These are phyloP conservation scores for Hemistola chrysoprasaria DNA, from an alignment of 2,888 invertebrate species.

Conservation along the genomic window DNA sequence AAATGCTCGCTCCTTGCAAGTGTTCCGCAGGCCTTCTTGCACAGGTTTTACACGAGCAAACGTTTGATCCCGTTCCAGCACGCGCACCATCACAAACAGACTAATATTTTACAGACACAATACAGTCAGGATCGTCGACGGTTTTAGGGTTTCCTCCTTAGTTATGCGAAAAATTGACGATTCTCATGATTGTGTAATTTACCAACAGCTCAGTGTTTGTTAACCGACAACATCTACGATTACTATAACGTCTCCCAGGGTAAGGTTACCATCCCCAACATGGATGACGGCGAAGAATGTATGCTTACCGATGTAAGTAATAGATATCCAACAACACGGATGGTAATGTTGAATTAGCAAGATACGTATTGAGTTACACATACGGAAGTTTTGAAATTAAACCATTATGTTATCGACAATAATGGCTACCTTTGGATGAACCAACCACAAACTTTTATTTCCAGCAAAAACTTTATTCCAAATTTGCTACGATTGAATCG, in stretches of 20 bases:
- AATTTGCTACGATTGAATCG: too few species aligned
- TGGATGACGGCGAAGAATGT: slow-evolving; percentile 98
- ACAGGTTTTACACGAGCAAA: slow-evolving; percentile 58
- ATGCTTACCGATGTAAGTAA: slow-evolving; percentile 93
- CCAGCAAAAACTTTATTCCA: too few species aligned
- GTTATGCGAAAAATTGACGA: slow-evolving; percentile 7
- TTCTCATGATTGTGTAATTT: slow-evolving; percentile 46
- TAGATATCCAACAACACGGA: slow-evolving; percentile 26
- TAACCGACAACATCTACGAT: slow-evolving; percentile 94
- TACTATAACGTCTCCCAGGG: slow-evolving; percentile 98
- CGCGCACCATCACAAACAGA: slow-evolving; percentile 55
- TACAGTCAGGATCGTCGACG: slow-evolving; percentile 41
- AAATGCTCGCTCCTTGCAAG: slow-evolving; percentile 71
- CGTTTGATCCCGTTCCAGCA: slow-evolving; percentile 51
- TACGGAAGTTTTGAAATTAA: slow-evolving; percentile 13
- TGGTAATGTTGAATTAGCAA: slow-evolving; percentile 31
- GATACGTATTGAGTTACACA: slow-evolving; percentile 30
- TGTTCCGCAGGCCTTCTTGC: slow-evolving; percentile 67
- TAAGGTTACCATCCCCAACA: slow-evolving; percentile 96
- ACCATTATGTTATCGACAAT: slow-evolving; percentile 45
- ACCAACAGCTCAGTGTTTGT: slow-evolving; percentile 88
- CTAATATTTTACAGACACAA: slow-evolving; percentile 53
- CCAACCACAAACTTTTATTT: background rate
- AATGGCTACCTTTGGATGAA: slow-evolving; percentile 35
- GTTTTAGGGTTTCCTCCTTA: slow-evolving; percentile 28